phyloP scores from a whole-genome alignment of 2,113 vertebrate species.

The Hippocampus abdominalis region DNA sequence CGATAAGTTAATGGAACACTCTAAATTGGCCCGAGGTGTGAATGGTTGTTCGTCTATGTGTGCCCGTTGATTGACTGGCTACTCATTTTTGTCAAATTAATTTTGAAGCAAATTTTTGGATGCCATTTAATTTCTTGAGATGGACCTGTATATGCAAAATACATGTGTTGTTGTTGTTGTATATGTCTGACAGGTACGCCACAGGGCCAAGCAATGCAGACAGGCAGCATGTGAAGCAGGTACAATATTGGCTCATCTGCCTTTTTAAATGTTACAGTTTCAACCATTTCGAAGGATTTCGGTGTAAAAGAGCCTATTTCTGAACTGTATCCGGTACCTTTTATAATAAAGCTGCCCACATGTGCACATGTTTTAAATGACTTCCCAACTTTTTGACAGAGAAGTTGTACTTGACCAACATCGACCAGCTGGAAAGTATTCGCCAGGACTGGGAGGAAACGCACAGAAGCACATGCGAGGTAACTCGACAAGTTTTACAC shows the following conservation, averaged over 20 bases:
- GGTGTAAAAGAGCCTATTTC: too few species aligned
- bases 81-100: too few species aligned
- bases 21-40: too few species aligned
- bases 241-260: constrained; percentile 38
- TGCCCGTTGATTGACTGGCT: too few species aligned
- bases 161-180: not conserved
- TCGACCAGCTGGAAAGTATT: constrained; percentile 76
- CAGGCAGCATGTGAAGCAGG: constrained; percentile 82
- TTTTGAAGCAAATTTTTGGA: not conserved
- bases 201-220: constrained; percentile 82
- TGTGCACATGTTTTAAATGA: not conserved
- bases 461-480: constrained; percentile 86
- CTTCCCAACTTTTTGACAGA: constrained; percentile 67
- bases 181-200: constrained; percentile 73
- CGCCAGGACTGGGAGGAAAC: constrained; percentile 86
- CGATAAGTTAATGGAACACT: too few species aligned
- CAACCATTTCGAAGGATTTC: too few species aligned
- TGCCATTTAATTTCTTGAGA: not conserved
- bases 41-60: too few species aligned
- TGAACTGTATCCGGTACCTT: too few species aligned
- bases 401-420: constrained; percentile 74
- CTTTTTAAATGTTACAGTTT: not conserved
- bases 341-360: not conserved
- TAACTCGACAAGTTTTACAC: constrained; percentile 38
- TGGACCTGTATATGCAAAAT: not conserved